A percentile compares a stretch with the other conserved stretches of the same genome.
Conservation (phyloP, 2,888 invertebrate species). For the Sphinx pinastri region DNA sequence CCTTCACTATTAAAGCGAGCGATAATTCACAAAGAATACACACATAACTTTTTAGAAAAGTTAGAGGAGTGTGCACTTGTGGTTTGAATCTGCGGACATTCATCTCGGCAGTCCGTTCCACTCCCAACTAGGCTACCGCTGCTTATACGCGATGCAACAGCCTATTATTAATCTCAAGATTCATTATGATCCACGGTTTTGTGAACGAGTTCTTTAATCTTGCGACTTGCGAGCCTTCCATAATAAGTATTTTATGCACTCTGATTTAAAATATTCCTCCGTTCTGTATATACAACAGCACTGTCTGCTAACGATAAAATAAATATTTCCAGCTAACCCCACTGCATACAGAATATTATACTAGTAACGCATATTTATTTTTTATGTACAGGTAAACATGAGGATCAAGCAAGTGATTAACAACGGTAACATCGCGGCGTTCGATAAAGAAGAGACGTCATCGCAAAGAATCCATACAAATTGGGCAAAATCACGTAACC, state of each 20-base stretch:
- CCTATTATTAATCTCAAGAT: neutral
- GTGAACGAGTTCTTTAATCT: neutral
- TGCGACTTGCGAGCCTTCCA: too few relatives aligned
- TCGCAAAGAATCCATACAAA: slow-evolving; percentile 51
- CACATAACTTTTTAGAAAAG: too few relatives aligned
- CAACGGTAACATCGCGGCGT: slow-evolving; percentile 66
- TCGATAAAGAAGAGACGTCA: slow-evolving; percentile 48
- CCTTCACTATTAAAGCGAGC: too few relatives aligned
- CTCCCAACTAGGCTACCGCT: too few relatives aligned
- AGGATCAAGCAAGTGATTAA: slow-evolving; percentile 64
- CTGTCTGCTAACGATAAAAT: too few relatives aligned
- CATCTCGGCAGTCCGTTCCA: too few relatives aligned
- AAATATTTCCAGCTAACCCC: too few relatives aligned
- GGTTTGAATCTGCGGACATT: too few relatives aligned
- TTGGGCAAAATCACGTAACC: slow-evolving; percentile 52
- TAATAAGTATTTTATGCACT: neutral
- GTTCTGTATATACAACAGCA: too few relatives aligned
- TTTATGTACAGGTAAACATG: slow-evolving; percentile 70
- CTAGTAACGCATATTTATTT: slow-evolving; percentile 22
- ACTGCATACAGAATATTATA: neutral
- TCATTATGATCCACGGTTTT: neutral
- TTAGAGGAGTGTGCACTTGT: too few relatives aligned
- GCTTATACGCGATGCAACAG: neutral
- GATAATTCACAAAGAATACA: too few relatives aligned
- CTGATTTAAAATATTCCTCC: too few relatives aligned